A percentile compares a stretch with the other conserved stretches of the same genome.
Conservation (phyloP, 2,113 vertebrate genomes). For the Solenodon paradoxus region DNA sequence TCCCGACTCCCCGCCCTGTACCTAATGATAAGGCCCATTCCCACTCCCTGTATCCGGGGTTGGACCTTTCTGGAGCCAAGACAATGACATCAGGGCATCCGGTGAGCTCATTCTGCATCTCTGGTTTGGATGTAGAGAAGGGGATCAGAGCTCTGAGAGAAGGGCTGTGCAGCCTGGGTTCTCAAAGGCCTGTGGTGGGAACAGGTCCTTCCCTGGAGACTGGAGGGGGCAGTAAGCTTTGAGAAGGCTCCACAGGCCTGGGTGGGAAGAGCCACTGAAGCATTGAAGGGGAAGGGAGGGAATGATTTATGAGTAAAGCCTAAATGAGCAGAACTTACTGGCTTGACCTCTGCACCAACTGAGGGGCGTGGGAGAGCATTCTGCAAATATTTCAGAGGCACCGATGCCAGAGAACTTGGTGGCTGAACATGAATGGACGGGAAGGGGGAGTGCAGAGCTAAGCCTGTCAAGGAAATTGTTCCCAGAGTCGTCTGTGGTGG, state of each 20-base stretch:
- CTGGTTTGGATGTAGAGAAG: not conserved
- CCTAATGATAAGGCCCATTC: not conserved
- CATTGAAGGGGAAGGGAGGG: conserved; percentile 8
- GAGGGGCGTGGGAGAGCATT: conserved; percentile 64
- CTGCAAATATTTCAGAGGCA: conserved; percentile 65
- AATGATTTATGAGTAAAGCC: conserved; percentile 63
- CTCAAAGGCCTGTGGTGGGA: conserved; percentile 46
- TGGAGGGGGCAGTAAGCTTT: not conserved
- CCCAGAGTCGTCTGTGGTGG: not conserved
- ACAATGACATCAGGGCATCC: not conserved
- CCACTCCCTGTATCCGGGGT: not conserved
- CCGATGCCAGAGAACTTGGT: conserved; percentile 28
- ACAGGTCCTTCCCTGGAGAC: conserved; percentile 25
- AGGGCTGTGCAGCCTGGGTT: not conserved
- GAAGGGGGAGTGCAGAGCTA: not conserved
- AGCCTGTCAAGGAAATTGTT: not conserved
- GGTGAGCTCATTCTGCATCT: not conserved
- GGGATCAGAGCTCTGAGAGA: not conserved
- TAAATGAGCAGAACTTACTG: conserved; percentile 48
- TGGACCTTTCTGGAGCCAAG: not conserved
- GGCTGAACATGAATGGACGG: conserved; percentile 5
- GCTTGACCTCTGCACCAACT: conserved; percentile 61
- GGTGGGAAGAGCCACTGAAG: not conserved
- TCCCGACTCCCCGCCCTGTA: not conserved
- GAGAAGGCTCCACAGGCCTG: not conserved